phyloP scores from a whole-genome alignment of 2,888 invertebrate species.

The Cryptocephalus primarius region DNA sequence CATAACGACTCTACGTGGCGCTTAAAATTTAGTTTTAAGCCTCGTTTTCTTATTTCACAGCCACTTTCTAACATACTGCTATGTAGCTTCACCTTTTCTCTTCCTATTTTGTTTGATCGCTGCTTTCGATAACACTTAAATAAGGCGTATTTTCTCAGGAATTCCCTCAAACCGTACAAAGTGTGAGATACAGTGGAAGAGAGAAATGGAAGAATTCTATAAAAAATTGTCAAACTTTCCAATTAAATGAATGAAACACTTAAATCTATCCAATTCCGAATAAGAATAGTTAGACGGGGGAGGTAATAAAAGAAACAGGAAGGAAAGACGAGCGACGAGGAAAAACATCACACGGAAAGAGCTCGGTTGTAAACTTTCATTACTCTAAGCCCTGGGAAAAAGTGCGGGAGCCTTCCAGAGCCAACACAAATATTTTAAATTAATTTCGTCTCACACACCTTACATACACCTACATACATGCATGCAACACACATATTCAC shows the following conservation, averaged over 20 bases:
- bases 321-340: conserved; percentile 1
- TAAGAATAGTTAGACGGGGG: conserved; percentile 3
- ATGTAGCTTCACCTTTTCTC: too few relatives aligned
- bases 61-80: too few relatives aligned
- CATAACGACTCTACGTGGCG: too few relatives aligned
- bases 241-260: conserved; percentile 10
- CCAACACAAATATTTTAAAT: conserved; percentile 7
- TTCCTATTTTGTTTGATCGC: too few relatives aligned
- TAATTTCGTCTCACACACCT: conserved; percentile 6
- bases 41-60: too few relatives aligned
- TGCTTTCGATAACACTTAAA: too few relatives aligned
- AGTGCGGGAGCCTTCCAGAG: conserved; percentile 2
- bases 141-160: too few relatives aligned
- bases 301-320: conserved; percentile 6
- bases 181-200: too few relatives aligned
- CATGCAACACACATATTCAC: too few relatives aligned
- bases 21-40: too few relatives aligned
- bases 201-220: not conserved
- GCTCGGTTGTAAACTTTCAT: conserved; percentile 9
- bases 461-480: not conserved
- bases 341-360: too few relatives aligned
- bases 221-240: conserved; percentile 4
- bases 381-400: conserved; percentile 4
- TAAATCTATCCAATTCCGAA: conserved; percentile 6
- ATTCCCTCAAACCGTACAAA: too few relatives aligned